A percentile compares a stretch with the other conserved stretches of the same genome.
Evolutionary conservation across 2,797 vertebrate genomes (phyloP).

Genomic region (Diplodus puntazzo): DNA sequence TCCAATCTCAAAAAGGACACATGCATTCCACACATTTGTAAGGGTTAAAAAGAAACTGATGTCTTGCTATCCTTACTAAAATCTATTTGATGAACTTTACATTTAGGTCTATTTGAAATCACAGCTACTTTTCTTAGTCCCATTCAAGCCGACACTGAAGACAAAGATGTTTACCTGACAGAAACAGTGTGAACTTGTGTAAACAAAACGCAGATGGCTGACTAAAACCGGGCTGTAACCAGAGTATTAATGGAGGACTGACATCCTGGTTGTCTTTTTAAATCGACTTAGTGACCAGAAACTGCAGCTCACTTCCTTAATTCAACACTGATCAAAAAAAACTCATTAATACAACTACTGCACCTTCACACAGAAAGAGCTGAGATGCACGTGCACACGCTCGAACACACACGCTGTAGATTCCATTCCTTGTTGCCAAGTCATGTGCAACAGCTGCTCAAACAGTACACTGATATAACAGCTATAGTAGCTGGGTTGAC

Average conservation of each 20-base stretch:
- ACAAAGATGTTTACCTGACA: background rate
- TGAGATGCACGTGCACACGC: background rate
- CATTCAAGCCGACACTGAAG: background rate
- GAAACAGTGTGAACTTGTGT: background rate
- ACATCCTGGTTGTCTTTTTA: background rate
- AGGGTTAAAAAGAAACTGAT: background rate
- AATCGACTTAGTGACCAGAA: background rate
- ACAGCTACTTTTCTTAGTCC: background rate
- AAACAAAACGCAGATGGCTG: background rate
- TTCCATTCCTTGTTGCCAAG: slow-evolving; percentile 51
- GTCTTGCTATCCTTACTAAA: no score
- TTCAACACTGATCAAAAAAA: slow-evolving; percentile 16
- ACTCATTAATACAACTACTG: background rate
- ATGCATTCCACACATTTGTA: background rate
- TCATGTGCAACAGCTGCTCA: slow-evolving; percentile 77
- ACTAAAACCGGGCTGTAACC: background rate
- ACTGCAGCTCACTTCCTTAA: slow-evolving; percentile 6
- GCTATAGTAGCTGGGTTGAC: slow-evolving; percentile 29
- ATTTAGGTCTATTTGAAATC: background rate
- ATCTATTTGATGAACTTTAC: background rate
- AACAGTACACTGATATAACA: slow-evolving; percentile 62
- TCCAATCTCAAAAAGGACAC: background rate
- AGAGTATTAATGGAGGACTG: background rate
- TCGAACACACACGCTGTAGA: slow-evolving; percentile 1
- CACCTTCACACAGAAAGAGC: background rate